Base-by-base conservation (phyloP, 2,113 vertebrate species). In the Paedocypris sp. region DNA sequence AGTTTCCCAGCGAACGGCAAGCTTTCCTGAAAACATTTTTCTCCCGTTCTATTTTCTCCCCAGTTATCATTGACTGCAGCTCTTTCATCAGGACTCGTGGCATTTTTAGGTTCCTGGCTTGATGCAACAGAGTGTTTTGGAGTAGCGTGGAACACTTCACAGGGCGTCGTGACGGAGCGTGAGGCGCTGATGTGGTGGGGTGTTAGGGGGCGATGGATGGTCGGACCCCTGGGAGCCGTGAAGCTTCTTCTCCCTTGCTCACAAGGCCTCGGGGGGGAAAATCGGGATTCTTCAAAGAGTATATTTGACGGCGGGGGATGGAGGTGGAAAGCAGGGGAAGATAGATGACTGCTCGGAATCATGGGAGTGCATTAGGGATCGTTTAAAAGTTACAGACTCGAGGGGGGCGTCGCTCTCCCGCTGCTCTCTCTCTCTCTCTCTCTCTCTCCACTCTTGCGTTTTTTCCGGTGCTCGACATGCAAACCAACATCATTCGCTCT, bases 201-300 rank as follows among this genome's bases (percentile, higher is more conserved):
- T 57, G 47, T 43, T 48, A 48, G 50, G n/a, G 36, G 28, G 57
- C 22, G 36, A 43, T 36, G 25, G 41, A 23, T 60, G 42, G 53
- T 43, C 2, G 9, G 29, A 60, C 53, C 53, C 39, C 32, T 42
- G 60, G 60, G 47, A 67, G 13, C 36, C 22, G 15, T 23, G 36
- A 23, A 58, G 41, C 42, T 5, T 5, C 8, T 49, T 62, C 47
- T 51, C 46, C 38, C 36, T 50, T 61, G 42, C 41, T 42, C 38
- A 54, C 50, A 53, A 10, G 38, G 42, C 56, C 26, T 4, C 22
- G 3, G 23, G 45, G 48, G 45, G n/a, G n/a, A n/a, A 64, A 61
- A 68, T 51, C 29, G 47, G 29, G 26, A 43, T 28, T 43, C 32
- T 54, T 68, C 31, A 46, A 51, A 71, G 31, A 33, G 7, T 10